Evolutionary conservation across 2,888 invertebrate genomes (phyloP), one percentile per base, ranked within the genome.

Genomic region (Hydrotaea diabolus): DNA sequence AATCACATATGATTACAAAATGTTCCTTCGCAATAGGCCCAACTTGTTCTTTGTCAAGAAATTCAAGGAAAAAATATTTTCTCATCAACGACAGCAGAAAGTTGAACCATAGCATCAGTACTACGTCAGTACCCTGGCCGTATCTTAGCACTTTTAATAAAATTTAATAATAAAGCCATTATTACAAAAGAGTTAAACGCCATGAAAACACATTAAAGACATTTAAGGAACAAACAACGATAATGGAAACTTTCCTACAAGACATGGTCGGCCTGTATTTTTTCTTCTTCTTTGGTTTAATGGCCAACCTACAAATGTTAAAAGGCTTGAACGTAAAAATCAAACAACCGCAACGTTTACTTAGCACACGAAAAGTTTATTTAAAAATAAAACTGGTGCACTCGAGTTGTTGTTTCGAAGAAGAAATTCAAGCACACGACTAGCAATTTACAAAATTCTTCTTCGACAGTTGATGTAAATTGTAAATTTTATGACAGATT

Each of bases 401-500:
- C 21, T n/a, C n/a, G n/a, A n/a, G n/a, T n/a, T n/a, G n/a, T n/a
- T 55, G 31, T 53, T 55, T 49, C 49, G 2, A 26, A 1, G 4
- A 31, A 13, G n/a, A 26, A 62, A 62, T 31, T 62, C 31, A n/a
- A 17, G n/a, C 36, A 17, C 64, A 64, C 64, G 23, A 15, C 11
- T 9, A 9, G 26, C 7, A 59, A 62, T 76, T 62, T 21, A n/a
- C 11, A 31, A 73, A 23, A 79, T 17, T 36, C n/a, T 36, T 3
- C 0, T 17, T 64, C 36, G 64, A 13, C 36, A 36, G 64, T 64
- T 64, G 31, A 64, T 64, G 64, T 31, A 64, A 64, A 36, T 64
- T 64, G 64, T 64, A 17, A 13, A 15, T 39, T 79, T 64, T 66
- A 64, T 26, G 79, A 73, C 39, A 64, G 26, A 64, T 69, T 66